These are phyloP conservation scores for Pithys albifrons DNA, from an alignment of 2,113 vertebrate species.

Conservation along the genomic window DNA sequence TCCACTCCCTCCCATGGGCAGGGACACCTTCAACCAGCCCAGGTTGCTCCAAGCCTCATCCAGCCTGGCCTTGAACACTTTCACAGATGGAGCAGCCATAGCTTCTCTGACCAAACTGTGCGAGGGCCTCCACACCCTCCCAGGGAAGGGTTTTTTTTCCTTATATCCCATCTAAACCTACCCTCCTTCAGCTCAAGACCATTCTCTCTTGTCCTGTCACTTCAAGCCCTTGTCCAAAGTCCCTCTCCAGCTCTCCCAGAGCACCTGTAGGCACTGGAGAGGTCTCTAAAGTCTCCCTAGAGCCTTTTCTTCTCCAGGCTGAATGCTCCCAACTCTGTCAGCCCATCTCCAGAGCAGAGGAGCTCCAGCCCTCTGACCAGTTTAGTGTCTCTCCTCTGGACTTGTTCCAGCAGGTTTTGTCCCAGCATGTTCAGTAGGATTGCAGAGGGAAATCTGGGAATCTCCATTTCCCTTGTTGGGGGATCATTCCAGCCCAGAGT, in stretches of 20 bases:
- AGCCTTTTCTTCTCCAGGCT: background rate
- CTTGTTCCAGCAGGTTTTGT: background rate
- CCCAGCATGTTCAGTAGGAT: rapidly evolving
- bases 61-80: background rate
- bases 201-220: background rate
- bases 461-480: background rate
- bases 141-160: background rate
- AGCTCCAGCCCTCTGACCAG: background rate
- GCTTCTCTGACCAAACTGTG: rapidly evolving
- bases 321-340: background rate
- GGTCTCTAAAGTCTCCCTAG: rapidly evolving
- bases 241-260: background rate
- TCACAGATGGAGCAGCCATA: background rate
- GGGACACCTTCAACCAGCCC: rapidly evolving
- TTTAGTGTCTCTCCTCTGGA: background rate
- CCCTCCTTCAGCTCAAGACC: background rate
- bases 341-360: background rate
- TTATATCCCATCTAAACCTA: background rate
- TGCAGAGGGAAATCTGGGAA: background rate
- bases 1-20: background rate
- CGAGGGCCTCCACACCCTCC: rapidly evolving
- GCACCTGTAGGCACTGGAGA: background rate
- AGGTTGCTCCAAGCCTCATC: background rate
- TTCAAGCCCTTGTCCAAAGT: rapidly evolving
- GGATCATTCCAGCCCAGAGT: background rate